These are phyloP conservation scores for Hirtodrosophila trivittata DNA, from an alignment of 2,888 invertebrate genomes.

Conservation along the genomic window DNA sequence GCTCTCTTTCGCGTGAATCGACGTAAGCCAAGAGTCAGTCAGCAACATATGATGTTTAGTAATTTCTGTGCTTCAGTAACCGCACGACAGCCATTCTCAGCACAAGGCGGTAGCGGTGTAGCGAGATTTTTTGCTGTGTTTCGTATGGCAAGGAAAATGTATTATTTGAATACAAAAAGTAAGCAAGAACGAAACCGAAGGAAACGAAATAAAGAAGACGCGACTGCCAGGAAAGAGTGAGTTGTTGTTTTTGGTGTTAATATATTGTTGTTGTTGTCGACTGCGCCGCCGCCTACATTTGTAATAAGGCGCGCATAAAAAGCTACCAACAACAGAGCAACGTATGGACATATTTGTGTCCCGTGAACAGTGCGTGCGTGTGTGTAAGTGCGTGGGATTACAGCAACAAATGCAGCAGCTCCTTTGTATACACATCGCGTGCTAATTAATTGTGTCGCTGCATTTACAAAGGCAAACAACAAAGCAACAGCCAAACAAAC, in stretches of 20 bases:
- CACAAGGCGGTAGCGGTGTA: constrained; percentile 44
- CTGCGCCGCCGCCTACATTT: constrained; percentile 46
- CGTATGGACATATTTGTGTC: constrained; percentile 8
- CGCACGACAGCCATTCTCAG: constrained; percentile 44
- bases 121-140: constrained; percentile 39
- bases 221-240: constrained; percentile 25
- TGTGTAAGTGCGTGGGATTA: constrained; percentile 31
- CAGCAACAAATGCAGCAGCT: constrained; percentile 23
- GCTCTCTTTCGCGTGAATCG: background rate
- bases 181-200: constrained; percentile 12
- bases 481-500: constrained; percentile 27
- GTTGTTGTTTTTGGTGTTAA: constrained; percentile 21
- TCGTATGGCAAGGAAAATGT: constrained; percentile 11
- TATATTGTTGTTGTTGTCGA: constrained; percentile 35
- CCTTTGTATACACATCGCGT: constrained; percentile 46
- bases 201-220: constrained; percentile 35
- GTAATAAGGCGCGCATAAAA: constrained; percentile 37
- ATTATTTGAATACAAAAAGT: constrained; percentile 39
- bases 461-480: constrained; percentile 47
- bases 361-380: constrained; percentile 28
- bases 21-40: background rate
- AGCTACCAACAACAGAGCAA: constrained; percentile 13
- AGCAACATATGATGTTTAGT: constrained; percentile 25
- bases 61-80: constrained; percentile 31
- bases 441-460: constrained; percentile 64